Evolutionary conservation across 1,140 invertebrate species (phyloP).

Genomic region (Procambarus virginalis): DNA sequence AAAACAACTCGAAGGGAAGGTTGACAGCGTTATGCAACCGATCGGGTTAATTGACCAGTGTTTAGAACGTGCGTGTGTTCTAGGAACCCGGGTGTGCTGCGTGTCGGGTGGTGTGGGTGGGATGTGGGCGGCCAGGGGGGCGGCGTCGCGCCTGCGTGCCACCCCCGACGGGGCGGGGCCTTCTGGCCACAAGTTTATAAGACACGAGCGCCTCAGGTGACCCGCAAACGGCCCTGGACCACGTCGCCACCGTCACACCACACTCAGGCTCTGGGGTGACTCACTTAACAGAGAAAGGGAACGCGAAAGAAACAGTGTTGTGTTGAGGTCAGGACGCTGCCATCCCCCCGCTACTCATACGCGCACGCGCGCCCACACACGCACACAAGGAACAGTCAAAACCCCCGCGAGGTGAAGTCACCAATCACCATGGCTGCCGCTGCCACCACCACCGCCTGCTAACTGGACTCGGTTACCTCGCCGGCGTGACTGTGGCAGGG

Average conservation of each 20-base stretch:
- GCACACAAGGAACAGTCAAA: not conserved
- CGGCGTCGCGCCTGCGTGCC: constrained; percentile 17
- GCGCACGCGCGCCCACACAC: not conserved
- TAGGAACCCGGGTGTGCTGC: not conserved
- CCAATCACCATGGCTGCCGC: constrained; percentile 29
- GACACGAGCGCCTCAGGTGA: not conserved
- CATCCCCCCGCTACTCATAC: not conserved
- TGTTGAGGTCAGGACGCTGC: not conserved
- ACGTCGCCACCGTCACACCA: not conserved
- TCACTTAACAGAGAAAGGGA: not conserved
- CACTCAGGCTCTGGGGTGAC: not conserved
- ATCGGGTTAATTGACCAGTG: no score
- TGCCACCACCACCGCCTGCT: not conserved
- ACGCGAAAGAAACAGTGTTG: not conserved
- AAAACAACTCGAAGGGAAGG: no score
- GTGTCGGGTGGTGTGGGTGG: constrained; percentile 11
- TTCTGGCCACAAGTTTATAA: not conserved
- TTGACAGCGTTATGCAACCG: no score
- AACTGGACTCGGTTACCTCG: not conserved
- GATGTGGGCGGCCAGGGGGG: constrained; percentile 11
- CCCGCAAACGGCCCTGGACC: not conserved
- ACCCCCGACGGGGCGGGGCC: not conserved
- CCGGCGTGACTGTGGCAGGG: not conserved
- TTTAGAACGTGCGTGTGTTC: not conserved
- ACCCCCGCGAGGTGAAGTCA: constrained; percentile 34